Percentiles rank a stretch among this genome's conserved stretches.
phyloP scores from a whole-genome alignment of 2,797 vertebrate genomes.

The Enteromius anoplus region DNA sequence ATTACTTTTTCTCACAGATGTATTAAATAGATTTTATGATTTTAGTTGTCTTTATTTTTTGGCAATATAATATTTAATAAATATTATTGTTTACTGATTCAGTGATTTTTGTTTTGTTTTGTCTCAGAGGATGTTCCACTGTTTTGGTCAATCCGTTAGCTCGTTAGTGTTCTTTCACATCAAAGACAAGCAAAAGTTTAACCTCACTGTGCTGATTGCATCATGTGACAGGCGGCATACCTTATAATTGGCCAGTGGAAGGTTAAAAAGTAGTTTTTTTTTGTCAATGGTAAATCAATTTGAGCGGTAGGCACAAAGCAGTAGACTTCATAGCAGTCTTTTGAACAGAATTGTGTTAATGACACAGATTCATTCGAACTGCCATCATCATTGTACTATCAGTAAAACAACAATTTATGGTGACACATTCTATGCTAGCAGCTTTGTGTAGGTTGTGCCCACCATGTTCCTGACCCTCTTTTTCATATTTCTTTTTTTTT shows the following conservation, averaged over 20 bases:
- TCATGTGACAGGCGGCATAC: slow-evolving; percentile 20
- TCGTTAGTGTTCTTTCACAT: slow-evolving; percentile 31
- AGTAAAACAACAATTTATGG: neutral
- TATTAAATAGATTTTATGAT: neutral
- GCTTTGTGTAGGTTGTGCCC: slow-evolving; percentile 1
- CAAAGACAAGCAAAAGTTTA: slow-evolving; percentile 30
- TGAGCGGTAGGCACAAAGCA: slow-evolving; percentile 15
- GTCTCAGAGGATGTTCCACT: neutral
- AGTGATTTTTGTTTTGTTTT: neutral
- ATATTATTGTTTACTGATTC: neutral
- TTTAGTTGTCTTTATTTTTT: neutral
- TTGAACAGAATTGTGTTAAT: slow-evolving; percentile 27
- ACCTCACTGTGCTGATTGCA: slow-evolving; percentile 14
- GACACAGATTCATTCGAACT: neutral
- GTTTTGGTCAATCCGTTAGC: slow-evolving; percentile 9
- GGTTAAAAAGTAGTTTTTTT: neutral
- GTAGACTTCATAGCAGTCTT: slow-evolving; percentile 24
- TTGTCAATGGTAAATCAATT: slow-evolving; percentile 19
- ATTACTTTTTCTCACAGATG: neutral
- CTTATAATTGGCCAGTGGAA: slow-evolving; percentile 16
- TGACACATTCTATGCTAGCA: neutral
- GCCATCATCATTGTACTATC: neutral
- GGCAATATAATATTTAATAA: neutral
- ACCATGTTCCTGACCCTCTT: neutral
- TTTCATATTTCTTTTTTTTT: slow-evolving; percentile 8